These are phyloP conservation scores for Orussus abietinus DNA, from an alignment of 1,140 invertebrate genomes.

Conservation along the genomic window DNA sequence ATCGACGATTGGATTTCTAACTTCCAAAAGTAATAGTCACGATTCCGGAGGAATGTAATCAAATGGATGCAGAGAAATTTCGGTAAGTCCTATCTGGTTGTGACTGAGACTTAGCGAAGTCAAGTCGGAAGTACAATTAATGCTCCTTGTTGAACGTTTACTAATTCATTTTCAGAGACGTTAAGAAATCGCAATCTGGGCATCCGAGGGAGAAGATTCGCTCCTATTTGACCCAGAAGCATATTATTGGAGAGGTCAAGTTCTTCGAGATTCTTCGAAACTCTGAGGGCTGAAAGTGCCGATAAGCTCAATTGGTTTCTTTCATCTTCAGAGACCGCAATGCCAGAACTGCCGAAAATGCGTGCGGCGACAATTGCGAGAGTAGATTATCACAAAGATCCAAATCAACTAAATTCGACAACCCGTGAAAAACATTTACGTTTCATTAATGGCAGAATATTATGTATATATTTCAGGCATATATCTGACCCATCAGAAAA, in stretches of 20 bases:
- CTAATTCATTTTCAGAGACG: constrained; percentile 70
- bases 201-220: constrained; percentile 63
- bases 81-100: constrained; percentile 63
- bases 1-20: no score
- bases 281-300: constrained; percentile 57
- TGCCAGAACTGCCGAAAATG: constrained; percentile 61
- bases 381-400: constrained; percentile 75
- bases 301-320: constrained; percentile 68
- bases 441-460: no score
- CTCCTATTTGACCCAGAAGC: constrained; percentile 62
- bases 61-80: no score
- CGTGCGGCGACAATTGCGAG: constrained; percentile 63
- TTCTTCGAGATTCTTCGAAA: constrained; percentile 57
- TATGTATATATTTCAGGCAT: no score
- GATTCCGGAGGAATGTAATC: no score
- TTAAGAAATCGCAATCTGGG: constrained; percentile 63
- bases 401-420: constrained; percentile 69
- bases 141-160: constrained; percentile 71
- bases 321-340: constrained; percentile 65
- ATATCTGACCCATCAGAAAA: no score
- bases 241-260: constrained; percentile 56
- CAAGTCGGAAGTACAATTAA: constrained; percentile 66
- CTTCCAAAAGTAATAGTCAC: no score
- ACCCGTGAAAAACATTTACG: constrained; percentile 62
- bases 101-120: constrained; percentile 68